These are phyloP conservation scores for Mormyrus iriodes DNA, from an alignment of 2,113 vertebrate species.

Conservation along the genomic window DNA sequence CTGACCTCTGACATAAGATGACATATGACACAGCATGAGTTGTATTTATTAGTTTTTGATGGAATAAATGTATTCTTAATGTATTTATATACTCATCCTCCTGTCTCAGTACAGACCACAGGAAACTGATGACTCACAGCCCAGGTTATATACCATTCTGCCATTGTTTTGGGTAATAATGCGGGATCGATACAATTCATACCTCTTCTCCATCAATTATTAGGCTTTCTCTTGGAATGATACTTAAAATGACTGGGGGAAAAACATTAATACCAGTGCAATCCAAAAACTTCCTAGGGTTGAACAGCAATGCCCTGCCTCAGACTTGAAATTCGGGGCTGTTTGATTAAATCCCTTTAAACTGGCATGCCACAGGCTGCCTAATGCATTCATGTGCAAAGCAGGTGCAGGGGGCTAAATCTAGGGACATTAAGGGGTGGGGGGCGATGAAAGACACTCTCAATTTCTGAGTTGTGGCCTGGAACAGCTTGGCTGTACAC, in stretches of 20 bases:
- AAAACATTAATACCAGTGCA: neutral
- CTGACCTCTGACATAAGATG: neutral
- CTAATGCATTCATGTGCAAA: neutral
- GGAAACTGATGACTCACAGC: neutral
- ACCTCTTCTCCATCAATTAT: neutral
- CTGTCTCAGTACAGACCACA: neutral
- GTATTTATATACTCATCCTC: neutral
- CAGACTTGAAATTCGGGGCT: neutral
- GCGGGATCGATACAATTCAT: neutral
- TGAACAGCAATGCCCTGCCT: neutral
- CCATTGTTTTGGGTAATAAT: neutral
- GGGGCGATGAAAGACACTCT: neutral
- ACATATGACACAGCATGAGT: neutral
- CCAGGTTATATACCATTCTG: neutral
- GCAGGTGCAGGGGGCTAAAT: neutral
- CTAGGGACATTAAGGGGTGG: neutral
- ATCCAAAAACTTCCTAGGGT: neutral
- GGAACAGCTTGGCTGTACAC: neutral
- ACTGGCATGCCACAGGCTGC: neutral
- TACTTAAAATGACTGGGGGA: neutral
- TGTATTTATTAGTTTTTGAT: neutral
- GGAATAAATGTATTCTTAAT: neutral
- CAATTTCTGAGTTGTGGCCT: neutral
- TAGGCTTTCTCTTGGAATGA: neutral
- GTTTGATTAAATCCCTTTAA: constrained; percentile 1